Percentiles rank a stretch among this genome's conserved stretches.
These are phyloP conservation scores for Chrysodeixis includens DNA, from an alignment of 2,888 invertebrate genomes.

Conservation along the genomic window DNA sequence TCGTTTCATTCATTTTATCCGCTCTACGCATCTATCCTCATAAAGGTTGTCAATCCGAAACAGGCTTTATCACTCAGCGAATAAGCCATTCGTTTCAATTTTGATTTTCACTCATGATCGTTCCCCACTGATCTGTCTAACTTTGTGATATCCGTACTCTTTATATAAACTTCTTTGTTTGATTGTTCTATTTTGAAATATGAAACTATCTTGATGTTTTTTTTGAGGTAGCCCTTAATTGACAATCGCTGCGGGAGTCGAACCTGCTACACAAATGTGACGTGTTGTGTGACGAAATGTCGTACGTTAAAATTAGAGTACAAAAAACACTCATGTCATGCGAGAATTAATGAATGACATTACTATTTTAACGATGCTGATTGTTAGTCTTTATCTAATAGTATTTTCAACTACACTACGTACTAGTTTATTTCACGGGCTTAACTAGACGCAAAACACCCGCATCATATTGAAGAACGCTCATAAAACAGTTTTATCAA, in stretches of 20 bases:
- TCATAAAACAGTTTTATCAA: not conserved
- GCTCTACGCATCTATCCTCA: constrained; percentile 6
- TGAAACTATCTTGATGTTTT: not conserved
- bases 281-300: not conserved
- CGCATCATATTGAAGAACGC: no score
- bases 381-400: not conserved
- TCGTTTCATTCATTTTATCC: not conserved
- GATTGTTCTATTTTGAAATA: not conserved
- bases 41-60: constrained; percentile 3
- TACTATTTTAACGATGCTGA: not conserved
- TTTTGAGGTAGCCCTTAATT: not conserved
- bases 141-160: constrained; percentile 1
- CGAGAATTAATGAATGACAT: not conserved
- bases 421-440: not conserved
- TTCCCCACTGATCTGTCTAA: constrained; percentile 5
- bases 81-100: constrained; percentile 7
- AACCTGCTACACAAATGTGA: not conserved
- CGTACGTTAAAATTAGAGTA: not conserved
- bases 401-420: not conserved
- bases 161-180: constrained; percentile 1
- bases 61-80: constrained; percentile 1
- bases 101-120: constrained; percentile 4
- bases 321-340: not conserved
- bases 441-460: no score
- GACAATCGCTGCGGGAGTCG: not conserved